A percentile compares a stretch with the other conserved stretches of the same genome.
Evolutionary conservation across 2,113 vertebrate species (phyloP).

Genomic region (Myocastor coypus): DNA sequence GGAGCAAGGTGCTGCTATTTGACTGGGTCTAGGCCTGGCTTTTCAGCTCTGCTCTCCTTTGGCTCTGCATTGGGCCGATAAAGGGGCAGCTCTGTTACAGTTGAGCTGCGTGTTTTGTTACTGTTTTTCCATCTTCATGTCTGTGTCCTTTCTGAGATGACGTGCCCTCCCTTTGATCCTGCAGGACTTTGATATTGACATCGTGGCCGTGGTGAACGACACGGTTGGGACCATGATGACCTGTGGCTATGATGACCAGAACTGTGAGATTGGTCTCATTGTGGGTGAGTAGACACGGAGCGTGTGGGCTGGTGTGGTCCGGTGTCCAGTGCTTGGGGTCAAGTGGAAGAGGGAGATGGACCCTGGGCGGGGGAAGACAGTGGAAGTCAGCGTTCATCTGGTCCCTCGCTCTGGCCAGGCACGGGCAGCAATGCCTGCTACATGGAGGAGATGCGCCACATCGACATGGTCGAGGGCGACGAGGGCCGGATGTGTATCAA

Average conservation of each 20-base stretch:
- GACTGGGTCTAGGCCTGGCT: neutral
- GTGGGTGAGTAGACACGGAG: conserved; percentile 89
- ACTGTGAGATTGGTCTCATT: conserved; percentile 98
- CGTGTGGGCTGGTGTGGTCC: neutral
- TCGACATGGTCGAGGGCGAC: conserved; percentile 95
- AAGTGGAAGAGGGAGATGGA: neutral
- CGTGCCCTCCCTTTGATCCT: neutral
- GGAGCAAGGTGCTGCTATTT: neutral
- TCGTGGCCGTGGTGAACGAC: conserved; percentile 96
- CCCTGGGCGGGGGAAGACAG: accelerated
- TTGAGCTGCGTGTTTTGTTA: neutral
- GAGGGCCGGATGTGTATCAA: conserved; percentile 98
- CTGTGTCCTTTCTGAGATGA: neutral
- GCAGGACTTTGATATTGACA: conserved; percentile 97
- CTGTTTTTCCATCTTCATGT: neutral
- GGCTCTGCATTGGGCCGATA: neutral
- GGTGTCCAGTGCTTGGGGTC: neutral
- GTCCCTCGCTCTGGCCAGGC: conserved; percentile 84
- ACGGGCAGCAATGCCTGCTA: conserved; percentile 97
- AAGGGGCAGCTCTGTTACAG: neutral
- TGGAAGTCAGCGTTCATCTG: neutral
- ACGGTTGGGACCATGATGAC: conserved; percentile 99
- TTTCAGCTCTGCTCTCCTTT: neutral
- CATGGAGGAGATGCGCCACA: conserved; percentile 99
- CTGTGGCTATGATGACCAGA: conserved; percentile 96